Percentiles rank a stretch among this genome's conserved stretches.
phyloP scores from a whole-genome alignment of 2,113 vertebrate species.

The Petrocephalus zakoni region DNA sequence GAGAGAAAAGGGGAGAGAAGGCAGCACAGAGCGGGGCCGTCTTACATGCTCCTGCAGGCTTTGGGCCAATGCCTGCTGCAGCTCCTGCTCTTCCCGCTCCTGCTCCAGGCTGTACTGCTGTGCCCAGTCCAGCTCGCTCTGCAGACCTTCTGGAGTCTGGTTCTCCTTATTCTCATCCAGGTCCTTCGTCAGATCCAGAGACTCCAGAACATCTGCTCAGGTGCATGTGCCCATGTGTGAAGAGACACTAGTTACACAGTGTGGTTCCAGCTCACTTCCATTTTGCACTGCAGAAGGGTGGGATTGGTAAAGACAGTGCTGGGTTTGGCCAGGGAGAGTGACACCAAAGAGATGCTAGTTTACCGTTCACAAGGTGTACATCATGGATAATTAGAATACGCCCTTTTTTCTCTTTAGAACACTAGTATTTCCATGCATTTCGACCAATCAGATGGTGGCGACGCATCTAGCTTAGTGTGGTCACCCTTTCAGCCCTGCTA shows the following conservation, averaged over 20 bases:
- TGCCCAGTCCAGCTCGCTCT: conserved; percentile 89
- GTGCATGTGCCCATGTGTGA: too few species aligned
- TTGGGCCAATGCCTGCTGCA: conserved; percentile 93
- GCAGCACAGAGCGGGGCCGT: not conserved
- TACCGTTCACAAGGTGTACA: too few species aligned
- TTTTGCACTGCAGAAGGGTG: too few species aligned
- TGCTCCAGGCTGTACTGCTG: conserved; percentile 87
- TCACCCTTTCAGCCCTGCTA: not conserved
- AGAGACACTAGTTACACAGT: too few species aligned
- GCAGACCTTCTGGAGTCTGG: conserved; percentile 84
- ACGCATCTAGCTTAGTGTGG: not conserved
- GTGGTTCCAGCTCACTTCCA: too few species aligned
- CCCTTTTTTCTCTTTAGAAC: not conserved
- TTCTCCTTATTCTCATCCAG: conserved; percentile 99
- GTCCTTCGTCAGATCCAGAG: conserved; percentile 71
- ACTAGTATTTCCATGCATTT: not conserved
- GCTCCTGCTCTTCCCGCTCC: conserved; percentile 92
- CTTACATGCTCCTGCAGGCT: conserved; percentile 95
- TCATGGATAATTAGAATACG: not conserved
- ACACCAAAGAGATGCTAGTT: too few species aligned
- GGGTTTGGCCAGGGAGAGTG: too few species aligned
- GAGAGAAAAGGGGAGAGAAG: too few species aligned
- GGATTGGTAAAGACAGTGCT: too few species aligned
- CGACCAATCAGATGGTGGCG: not conserved
- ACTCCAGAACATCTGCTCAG: conserved; percentile 52